Evolutionary conservation across 1,140 invertebrate genomes (phyloP), one percentile per base, ranked within the genome.

Genomic region (Trichoplusia ni): DNA sequence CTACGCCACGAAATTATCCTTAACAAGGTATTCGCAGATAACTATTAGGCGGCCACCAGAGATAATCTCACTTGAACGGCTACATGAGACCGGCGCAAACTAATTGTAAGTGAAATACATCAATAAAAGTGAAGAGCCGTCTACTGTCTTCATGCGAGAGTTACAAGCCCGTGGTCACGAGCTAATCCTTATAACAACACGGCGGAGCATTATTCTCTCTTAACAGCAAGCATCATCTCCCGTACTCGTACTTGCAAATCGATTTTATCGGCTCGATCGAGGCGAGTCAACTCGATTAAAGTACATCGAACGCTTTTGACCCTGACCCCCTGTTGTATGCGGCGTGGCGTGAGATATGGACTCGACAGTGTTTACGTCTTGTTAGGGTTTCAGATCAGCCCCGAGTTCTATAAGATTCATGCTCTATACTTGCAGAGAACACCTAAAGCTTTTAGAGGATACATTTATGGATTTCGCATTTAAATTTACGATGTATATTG

Each of bases 251-350:
- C 59, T 64, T 59, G 58, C 67, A 54, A 75, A 75, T 67, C 67
- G 71, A 73, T 73, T 69, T 33, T 69, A 69, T 72, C 70, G 58
- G 58, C 66, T 42, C 56, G 58, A 51, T 56, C 49, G 49, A 51
- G 63, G 56, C 66, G 64, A 65, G 18, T 60, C 54, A 47, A 60
- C 38, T 62, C 64, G 67, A 74, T 74, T 66, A 54, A 64, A 64
- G 68, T 71, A 69, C 63, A 71, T 75, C 59, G 69, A 73, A 72
- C 67, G 71, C 63, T 60, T 64, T 54, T 75, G 69, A 79, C 75
- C 77, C 70, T 68, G 73, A 75, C 75, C 72, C 46, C 47, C 64
- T 47, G 56, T 65, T 65, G 64, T 60, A 64, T 38, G 61, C 62
- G 18, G 56, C 42, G 40, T 44, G 33, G 47, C 58, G 68, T 62